These are phyloP conservation scores for Corticium candelabrum DNA, from an alignment of 37 sponge, comb jelly and placozoan species.

Conservation along the genomic window DNA sequence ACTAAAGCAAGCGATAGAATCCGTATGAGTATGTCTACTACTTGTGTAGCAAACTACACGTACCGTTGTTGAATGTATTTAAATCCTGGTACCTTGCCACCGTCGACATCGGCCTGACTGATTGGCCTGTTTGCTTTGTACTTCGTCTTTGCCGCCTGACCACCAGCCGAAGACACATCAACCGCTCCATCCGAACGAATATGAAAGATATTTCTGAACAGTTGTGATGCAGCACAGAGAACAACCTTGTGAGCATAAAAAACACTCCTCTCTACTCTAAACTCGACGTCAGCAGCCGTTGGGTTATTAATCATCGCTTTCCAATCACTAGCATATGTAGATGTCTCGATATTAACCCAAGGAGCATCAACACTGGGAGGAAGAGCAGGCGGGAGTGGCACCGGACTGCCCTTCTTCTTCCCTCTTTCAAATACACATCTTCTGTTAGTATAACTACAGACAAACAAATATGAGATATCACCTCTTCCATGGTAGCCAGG, in stretches of 20 bases:
- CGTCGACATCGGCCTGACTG: slow-evolving; percentile 15
- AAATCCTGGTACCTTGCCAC: slow-evolving; percentile 22
- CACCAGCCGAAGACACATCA: not conserved
- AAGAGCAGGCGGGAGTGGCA: slow-evolving; percentile 69
- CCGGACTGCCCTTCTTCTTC: too few species aligned
- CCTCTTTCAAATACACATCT: too few species aligned
- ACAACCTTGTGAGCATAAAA: slow-evolving; percentile 46
- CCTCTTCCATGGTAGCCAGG: slow-evolving; percentile 11
- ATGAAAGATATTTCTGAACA: slow-evolving; percentile 53
- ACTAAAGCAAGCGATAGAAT: too few species aligned
- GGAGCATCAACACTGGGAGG: slow-evolving; percentile 54
- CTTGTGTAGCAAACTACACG: too few species aligned
- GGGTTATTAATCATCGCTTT: slow-evolving; percentile 17
- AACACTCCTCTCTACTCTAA: slow-evolving; percentile 13
- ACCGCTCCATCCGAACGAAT: slow-evolving; percentile 5
- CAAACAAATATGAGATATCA: not conserved
- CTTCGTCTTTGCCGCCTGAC: slow-evolving; percentile 28
- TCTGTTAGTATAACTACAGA: not conserved
- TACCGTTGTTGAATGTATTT: slow-evolving; percentile 26
- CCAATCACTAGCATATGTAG: slow-evolving; percentile 40
- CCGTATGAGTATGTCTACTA: too few species aligned
- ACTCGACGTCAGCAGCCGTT: slow-evolving; percentile 40
- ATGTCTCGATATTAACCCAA: slow-evolving; percentile 62
- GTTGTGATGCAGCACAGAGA: slow-evolving; percentile 49
- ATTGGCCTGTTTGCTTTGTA: slow-evolving; percentile 25